These are phyloP conservation scores for Aptenodytes forsteri DNA, from an alignment of 2,113 vertebrate species.

Conservation along the genomic window DNA sequence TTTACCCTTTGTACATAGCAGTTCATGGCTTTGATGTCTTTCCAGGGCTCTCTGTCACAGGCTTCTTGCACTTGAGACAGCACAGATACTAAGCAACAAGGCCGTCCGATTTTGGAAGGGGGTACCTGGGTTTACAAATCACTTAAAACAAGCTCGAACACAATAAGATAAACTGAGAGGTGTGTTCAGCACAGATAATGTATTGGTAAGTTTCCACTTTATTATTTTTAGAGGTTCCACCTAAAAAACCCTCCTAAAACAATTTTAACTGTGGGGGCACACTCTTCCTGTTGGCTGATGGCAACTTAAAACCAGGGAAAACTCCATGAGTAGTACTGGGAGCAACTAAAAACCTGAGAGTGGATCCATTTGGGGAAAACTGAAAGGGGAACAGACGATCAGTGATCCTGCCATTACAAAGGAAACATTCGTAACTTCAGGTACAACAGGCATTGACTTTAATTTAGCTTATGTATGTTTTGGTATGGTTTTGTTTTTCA, in stretches of 20 bases:
- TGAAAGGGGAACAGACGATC: background rate
- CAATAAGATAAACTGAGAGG: background rate
- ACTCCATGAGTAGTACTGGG: background rate
- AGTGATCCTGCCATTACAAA: background rate
- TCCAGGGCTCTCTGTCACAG: background rate
- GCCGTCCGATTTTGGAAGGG: background rate
- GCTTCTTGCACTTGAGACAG: background rate
- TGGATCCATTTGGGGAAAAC: background rate
- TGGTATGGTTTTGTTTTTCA: background rate
- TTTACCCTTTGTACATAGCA: background rate
- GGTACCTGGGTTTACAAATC: background rate
- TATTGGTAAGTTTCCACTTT: background rate
- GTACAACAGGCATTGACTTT: background rate
- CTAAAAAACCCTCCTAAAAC: background rate
- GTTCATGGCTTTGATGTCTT: background rate
- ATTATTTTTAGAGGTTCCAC: background rate
- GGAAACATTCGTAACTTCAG: background rate
- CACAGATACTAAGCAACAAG: background rate
- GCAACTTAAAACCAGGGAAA: background rate
- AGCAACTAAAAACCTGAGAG: background rate
- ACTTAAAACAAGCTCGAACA: background rate
- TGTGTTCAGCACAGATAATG: background rate
- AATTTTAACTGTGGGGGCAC: background rate
- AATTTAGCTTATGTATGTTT: background rate
- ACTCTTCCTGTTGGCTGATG: background rate